These are phyloP conservation scores for Anastrepha obliqua DNA, from an alignment of 1,140 invertebrate genomes.

Conservation along the genomic window DNA sequence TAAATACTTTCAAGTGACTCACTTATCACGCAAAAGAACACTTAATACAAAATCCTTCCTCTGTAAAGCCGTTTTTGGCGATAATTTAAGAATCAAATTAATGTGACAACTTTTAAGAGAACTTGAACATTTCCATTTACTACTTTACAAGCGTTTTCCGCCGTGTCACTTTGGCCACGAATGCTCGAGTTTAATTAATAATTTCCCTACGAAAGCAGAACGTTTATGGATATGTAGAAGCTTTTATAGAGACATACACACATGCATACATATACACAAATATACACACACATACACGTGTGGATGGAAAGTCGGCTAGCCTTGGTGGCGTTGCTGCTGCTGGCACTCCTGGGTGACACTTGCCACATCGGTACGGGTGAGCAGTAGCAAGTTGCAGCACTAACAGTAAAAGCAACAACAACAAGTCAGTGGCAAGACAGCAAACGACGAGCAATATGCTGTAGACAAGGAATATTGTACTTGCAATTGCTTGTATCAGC, in stretches of 20 bases:
- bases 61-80: not conserved
- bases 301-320: not conserved
- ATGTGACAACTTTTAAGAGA: slow-evolving; percentile 65
- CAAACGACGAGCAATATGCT: slow-evolving; percentile 38
- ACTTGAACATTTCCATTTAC: slow-evolving; percentile 63
- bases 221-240: slow-evolving; percentile 38
- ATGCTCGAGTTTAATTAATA: slow-evolving; percentile 57
- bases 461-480: slow-evolving; percentile 50
- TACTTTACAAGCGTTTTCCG: slow-evolving; percentile 56
- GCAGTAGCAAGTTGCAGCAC: not conserved
- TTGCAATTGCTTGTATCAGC: slow-evolving; percentile 46
- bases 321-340: not conserved
- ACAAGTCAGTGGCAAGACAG: not conserved
- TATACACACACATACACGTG: not conserved
- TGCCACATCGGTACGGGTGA: not conserved
- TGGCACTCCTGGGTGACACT: not conserved
- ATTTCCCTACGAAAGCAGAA: slow-evolving; percentile 54
- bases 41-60: not conserved
- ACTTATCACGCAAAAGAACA: not conserved
- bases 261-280: not conserved
- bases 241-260: not conserved
- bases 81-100: slow-evolving; percentile 61
- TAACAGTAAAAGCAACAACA: slow-evolving; percentile 10
- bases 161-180: slow-evolving; percentile 55
- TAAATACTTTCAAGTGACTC: not conserved